phyloP scores from a whole-genome alignment of 2,888 invertebrate species.

The Ferdinandea cuprea region DNA sequence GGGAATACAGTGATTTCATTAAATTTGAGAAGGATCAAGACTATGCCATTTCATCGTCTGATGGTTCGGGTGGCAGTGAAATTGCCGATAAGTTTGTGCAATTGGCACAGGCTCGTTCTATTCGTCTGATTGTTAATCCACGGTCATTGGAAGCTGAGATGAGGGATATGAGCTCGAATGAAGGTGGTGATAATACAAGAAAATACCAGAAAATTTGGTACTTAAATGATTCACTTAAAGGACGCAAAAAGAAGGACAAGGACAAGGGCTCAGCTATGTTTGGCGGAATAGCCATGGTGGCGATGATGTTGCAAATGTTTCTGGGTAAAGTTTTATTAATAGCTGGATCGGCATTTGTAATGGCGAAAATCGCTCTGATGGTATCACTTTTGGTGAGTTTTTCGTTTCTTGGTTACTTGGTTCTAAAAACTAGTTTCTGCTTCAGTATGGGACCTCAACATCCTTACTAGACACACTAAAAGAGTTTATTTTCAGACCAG shows the following conservation, averaged over 20 bases:
- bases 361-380: conserved; percentile 87
- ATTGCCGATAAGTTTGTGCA: conserved; percentile 77
- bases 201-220: conserved; percentile 77
- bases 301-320: conserved; percentile 87
- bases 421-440: no score
- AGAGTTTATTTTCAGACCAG: conserved; percentile 83
- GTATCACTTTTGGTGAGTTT: conserved; percentile 84
- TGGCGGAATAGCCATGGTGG: conserved; percentile 86
- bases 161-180: conserved; percentile 73
- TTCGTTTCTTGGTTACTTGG: conserved; percentile 6
- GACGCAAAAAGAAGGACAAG: conserved; percentile 84
- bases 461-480: conserved; percentile 43
- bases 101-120: conserved; percentile 77
- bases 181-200: conserved; percentile 78
- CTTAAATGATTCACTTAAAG: conserved; percentile 80
- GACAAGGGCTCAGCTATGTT: conserved; percentile 85
- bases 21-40: conserved; percentile 77
- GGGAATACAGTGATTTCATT: conserved; percentile 80
- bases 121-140: conserved; percentile 76
- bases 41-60: not conserved
- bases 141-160: conserved; percentile 31
- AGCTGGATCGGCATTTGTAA: conserved; percentile 87
- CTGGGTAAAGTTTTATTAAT: conserved; percentile 88
- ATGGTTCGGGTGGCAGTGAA: conserved; percentile 60
- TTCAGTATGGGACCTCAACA: no score